Base-by-base conservation (phyloP, 37 sponge, comb jelly and placozoan species). In the Hormiphora californensis region DNA sequence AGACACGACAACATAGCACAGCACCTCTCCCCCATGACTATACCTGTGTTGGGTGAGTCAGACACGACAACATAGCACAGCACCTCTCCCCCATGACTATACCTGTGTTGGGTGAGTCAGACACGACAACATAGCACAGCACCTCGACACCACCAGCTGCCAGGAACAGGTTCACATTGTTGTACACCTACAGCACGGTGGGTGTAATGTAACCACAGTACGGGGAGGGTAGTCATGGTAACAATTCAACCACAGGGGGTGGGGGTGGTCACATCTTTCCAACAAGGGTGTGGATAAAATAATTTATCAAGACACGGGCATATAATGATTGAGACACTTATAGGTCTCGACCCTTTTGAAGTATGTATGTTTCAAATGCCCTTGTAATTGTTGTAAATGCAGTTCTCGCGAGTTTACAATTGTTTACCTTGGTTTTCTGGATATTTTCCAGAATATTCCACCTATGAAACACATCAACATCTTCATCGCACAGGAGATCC, bases 401-500 rank as follows among this genome's bases (percentile, higher is more conserved):
- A n/a, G n/a, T n/a, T n/a, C n/a, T n/a, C n/a, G n/a, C n/a, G n/a
- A n/a, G n/a, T n/a, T n/a, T n/a, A n/a, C n/a, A n/a, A n/a, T n/a
- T n/a, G n/a, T n/a, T n/a, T n/a, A 73, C 81, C 81, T 73, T 27
- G 32, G 81, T 73, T 39, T 41, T 73, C 46, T 73, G 81, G 25
- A 73, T 73, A 17, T 41, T 36, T 40, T 73, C 36, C 1, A 73
- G 46, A 9, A 73, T 73, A n/a, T 36, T 46, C 81, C 81, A 73
- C 4, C 81, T 27, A 4, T 73, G 8, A 28, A 73, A 73, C 19
- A 73, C 46, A 28, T 73, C 81, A 2, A 73, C 81, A 43, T 73
- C 81, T n/a, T 73, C 81, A 28, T 73, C 81, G 25, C 81, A 73
- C 28, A 73, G 81, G 0, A 73, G 81, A 41, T 73, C 81, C 28